phyloP scores from a whole-genome alignment of 2,888 invertebrate species.

The Sisyra terminalis region DNA sequence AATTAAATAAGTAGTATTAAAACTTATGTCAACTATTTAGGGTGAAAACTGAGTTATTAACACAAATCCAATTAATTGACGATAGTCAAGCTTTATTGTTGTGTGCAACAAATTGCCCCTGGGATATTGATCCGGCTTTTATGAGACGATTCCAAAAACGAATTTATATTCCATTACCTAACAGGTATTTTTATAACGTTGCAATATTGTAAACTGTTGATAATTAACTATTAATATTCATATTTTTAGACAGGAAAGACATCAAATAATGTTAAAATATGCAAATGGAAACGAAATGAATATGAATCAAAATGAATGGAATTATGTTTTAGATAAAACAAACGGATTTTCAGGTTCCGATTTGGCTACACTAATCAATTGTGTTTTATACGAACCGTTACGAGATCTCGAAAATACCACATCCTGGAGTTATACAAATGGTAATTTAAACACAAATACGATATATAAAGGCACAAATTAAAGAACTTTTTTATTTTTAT shows the following conservation, averaged over 20 bases:
- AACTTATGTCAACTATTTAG: too few relatives aligned
- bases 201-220: too few relatives aligned
- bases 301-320: constrained; percentile 21
- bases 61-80: constrained; percentile 29
- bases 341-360: constrained; percentile 38
- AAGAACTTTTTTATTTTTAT: not conserved
- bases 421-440: constrained; percentile 18
- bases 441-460: too few relatives aligned
- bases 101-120: constrained; percentile 43
- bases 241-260: constrained; percentile 17
- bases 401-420: constrained; percentile 27
- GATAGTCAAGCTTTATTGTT: constrained; percentile 26
- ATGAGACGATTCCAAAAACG: constrained; percentile 36
- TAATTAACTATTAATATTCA: not conserved
- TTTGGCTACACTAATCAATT: constrained; percentile 28
- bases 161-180: constrained; percentile 35
- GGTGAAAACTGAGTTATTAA: constrained; percentile 37
- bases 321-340: constrained; percentile 25
- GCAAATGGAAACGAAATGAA: constrained; percentile 14
- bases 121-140: constrained; percentile 42
- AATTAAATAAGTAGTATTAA: too few relatives aligned
- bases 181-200: constrained; percentile 19
- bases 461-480: too few relatives aligned
- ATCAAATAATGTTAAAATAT: constrained; percentile 19
- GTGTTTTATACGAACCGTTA: constrained; percentile 29